phyloP scores from a whole-genome alignment of 2,113 vertebrate genomes.

The Anas platyrhynchos region DNA sequence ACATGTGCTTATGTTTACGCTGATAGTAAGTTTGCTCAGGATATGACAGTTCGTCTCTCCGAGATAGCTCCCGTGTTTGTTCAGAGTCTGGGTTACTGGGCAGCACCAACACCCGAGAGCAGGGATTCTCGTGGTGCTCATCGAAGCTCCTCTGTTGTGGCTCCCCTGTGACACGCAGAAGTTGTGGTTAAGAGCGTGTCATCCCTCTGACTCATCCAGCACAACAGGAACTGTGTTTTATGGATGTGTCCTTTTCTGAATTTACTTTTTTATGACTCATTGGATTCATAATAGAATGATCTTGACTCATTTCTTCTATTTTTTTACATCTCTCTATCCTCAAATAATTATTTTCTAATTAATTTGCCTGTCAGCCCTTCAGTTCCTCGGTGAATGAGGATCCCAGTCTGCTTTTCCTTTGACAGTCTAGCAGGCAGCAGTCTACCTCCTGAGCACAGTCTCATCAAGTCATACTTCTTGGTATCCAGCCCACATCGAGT shows the following conservation, averaged over 20 bases:
- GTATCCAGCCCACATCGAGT: background rate
- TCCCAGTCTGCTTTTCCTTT: background rate
- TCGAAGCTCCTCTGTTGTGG: background rate
- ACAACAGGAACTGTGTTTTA: background rate
- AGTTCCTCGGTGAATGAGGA: background rate
- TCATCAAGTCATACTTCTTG: background rate
- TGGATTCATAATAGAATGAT: background rate
- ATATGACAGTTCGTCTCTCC: background rate
- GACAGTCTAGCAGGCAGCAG: background rate
- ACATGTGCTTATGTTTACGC: background rate
- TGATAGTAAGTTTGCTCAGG: background rate
- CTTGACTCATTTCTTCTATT: background rate
- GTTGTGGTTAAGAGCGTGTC: background rate
- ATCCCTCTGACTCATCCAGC: background rate
- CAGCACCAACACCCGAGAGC: fast-evolving
- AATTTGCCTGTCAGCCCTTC: background rate
- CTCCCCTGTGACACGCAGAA: background rate
- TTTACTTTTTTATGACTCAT: background rate
- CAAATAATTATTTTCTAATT: constrained; percentile 12
- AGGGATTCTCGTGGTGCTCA: background rate
- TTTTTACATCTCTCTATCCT: background rate
- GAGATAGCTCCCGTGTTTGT: background rate
- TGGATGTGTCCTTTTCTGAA: background rate
- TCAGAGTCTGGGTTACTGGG: background rate
- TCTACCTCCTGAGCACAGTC: background rate